Evolutionary conservation across 2,888 invertebrate genomes (phyloP).

Genomic region (Rotaria macrura): DNA sequence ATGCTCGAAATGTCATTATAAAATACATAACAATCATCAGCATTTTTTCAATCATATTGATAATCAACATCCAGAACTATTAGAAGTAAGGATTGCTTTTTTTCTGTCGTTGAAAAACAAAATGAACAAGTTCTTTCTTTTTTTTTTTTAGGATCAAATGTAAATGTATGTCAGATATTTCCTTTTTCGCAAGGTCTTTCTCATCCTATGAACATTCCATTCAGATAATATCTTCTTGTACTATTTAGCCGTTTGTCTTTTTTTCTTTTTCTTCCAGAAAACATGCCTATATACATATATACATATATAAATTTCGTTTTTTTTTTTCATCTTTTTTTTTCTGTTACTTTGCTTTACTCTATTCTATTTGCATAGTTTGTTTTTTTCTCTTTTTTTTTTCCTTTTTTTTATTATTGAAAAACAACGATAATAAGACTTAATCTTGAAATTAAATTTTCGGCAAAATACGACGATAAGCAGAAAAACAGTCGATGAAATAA

Average conservation of each 20-base stretch:
- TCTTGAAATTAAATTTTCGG: too few species aligned
- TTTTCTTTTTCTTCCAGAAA: background rate
- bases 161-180: background rate
- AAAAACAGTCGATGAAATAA: too few species aligned
- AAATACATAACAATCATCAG: background rate
- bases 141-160: background rate
- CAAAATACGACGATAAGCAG: too few species aligned
- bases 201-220: background rate
- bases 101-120: background rate
- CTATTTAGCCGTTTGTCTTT: background rate
- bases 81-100: background rate
- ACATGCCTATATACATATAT: background rate
- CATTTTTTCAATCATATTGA: conserved; percentile 1
- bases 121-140: too few species aligned
- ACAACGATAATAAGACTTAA: background rate
- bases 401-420: background rate
- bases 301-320: background rate
- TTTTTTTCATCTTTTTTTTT: background rate
- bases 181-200: background rate
- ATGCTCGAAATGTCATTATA: background rate
- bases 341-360: background rate
- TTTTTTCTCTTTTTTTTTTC: background rate
- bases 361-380: background rate
- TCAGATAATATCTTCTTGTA: background rate
- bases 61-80: background rate